Percentiles rank a stretch among this genome's conserved stretches.
Conservation (phyloP, 1,140 invertebrate genomes). For the Cyclina sinensis region DNA sequence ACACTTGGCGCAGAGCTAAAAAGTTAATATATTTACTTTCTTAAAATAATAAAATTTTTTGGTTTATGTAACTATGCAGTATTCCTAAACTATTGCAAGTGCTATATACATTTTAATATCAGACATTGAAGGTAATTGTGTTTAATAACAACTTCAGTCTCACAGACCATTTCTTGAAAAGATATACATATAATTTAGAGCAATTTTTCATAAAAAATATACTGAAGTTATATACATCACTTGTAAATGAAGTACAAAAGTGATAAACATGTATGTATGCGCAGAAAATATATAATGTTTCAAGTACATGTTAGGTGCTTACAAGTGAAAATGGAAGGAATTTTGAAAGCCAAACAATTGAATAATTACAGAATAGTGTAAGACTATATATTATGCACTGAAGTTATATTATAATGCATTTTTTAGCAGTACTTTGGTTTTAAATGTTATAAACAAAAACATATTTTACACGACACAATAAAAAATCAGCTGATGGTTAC, state of each 20-base stretch:
- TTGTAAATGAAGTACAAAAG: neutral
- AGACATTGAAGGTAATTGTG: too few relatives aligned
- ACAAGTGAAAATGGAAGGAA: neutral
- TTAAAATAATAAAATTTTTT: neutral
- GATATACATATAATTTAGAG: too few relatives aligned
- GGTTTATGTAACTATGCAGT: neutral
- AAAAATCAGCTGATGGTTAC: neutral
- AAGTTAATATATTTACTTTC: constrained; percentile 3
- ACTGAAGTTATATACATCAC: neutral
- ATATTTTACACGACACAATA: neutral
- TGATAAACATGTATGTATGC: neutral
- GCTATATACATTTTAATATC: too few relatives aligned
- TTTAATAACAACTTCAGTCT: too few relatives aligned
- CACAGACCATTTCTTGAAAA: too few relatives aligned
- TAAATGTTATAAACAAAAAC: neutral
- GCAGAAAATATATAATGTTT: neutral
- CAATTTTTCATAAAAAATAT: neutral
- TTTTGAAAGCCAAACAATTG: neutral
- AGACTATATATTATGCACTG: neutral
- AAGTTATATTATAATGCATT: neutral
- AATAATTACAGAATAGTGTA: neutral
- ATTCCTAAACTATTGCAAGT: too few relatives aligned
- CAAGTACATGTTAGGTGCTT: neutral
- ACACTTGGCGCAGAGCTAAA: neutral
- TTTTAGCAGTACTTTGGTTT: neutral